phyloP scores from a whole-genome alignment of 2,113 vertebrate genomes.

The Pteronura brasiliensis region DNA sequence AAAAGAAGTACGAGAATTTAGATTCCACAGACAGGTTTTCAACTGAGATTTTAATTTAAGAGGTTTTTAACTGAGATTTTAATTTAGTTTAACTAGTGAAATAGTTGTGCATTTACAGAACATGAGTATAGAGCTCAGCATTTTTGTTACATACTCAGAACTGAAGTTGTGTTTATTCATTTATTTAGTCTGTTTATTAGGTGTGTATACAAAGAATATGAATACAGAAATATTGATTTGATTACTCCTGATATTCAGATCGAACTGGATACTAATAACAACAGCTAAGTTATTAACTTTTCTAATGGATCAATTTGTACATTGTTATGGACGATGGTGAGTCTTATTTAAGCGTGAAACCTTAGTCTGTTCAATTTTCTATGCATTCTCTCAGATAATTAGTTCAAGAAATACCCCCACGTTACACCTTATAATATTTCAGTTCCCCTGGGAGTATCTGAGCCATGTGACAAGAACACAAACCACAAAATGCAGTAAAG shows the following conservation, averaged over 20 bases:
- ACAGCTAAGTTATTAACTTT: constrained; percentile 51
- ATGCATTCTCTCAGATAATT: constrained; percentile 50
- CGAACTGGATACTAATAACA: constrained; percentile 43
- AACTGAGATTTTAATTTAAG: neutral
- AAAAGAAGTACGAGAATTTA: neutral
- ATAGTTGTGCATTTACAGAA: neutral
- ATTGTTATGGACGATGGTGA: constrained; percentile 25
- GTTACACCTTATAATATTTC: neutral
- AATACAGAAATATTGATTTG: neutral
- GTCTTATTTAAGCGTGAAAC: constrained; percentile 39
- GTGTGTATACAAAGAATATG: neutral
- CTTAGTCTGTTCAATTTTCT: constrained; percentile 12
- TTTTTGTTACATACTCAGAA: constrained; percentile 4
- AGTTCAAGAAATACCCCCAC: constrained; percentile 20
- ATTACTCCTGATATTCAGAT: neutral
- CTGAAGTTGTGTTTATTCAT: neutral
- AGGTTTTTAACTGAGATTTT: neutral
- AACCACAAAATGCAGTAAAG: neutral
- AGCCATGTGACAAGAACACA: neutral
- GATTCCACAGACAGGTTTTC: neutral
- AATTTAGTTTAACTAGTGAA: neutral
- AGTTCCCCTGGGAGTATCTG: neutral
- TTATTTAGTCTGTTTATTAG: neutral
- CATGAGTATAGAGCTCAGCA: neutral
- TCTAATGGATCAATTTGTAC: constrained; percentile 32